These are phyloP conservation scores for Drosophila austrosaltans DNA, from an alignment of 2,888 invertebrate genomes.

Conservation along the genomic window DNA sequence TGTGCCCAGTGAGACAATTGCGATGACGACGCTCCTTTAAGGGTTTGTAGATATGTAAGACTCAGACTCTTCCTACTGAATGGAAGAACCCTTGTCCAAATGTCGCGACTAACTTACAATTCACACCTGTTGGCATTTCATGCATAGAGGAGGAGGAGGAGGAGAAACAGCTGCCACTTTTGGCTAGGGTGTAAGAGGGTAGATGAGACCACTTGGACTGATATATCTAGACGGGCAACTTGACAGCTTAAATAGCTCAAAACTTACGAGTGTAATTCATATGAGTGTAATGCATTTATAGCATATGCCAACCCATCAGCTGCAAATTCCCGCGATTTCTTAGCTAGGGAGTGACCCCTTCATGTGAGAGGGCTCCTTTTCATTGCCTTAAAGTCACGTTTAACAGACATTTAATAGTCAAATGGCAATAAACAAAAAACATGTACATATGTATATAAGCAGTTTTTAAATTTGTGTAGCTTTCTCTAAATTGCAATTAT, in stretches of 20 bases:
- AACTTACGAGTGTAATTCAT: constrained; percentile 14
- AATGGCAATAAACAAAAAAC: no score
- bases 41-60: constrained; percentile 31
- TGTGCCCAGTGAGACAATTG: constrained; percentile 12
- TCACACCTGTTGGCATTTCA: constrained; percentile 66
- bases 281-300: not conserved
- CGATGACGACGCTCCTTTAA: constrained; percentile 19
- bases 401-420: no score
- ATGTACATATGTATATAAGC: no score
- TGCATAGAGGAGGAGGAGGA: constrained; percentile 24
- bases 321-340: not conserved
- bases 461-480: no score
- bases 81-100: constrained; percentile 27
- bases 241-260: constrained; percentile 61
- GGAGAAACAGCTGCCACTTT: constrained; percentile 12
- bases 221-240: constrained; percentile 41
- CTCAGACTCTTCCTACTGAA: constrained; percentile 6
- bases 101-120: constrained; percentile 46
- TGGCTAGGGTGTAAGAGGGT: constrained; percentile 11
- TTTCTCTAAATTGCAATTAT: no score
- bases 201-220: constrained; percentile 18
- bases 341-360: no score
- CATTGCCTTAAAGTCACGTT: no score
- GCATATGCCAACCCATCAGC: not conserved
- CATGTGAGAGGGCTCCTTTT: no score